These are phyloP conservation scores for Oreochromis aureus DNA, from an alignment of 2,113 vertebrate species.

Conservation along the genomic window DNA sequence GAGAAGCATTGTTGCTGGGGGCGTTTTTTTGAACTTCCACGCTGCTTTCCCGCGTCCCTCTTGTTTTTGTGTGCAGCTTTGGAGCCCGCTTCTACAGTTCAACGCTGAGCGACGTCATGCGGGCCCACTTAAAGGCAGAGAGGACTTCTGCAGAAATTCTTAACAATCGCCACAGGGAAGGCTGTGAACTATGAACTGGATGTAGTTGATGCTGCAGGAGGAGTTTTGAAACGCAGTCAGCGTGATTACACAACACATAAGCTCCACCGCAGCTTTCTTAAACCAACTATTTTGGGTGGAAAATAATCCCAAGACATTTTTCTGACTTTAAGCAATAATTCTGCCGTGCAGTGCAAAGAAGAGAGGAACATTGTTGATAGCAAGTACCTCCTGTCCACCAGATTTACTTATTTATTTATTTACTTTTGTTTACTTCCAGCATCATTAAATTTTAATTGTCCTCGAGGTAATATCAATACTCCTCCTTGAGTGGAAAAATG, in stretches of 20 bases:
- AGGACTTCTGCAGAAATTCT: background rate
- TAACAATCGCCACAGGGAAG: background rate
- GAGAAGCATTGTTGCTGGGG: conserved; percentile 15
- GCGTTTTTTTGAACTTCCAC: background rate
- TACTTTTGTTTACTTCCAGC: background rate
- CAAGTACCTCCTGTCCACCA: background rate
- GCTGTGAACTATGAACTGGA: conserved; percentile 54
- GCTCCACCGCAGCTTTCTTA: background rate
- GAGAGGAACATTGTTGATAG: background rate
- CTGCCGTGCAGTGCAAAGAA: background rate
- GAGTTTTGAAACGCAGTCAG: background rate
- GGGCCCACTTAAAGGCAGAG: background rate
- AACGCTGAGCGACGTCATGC: background rate
- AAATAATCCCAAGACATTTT: background rate
- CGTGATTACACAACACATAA: background rate
- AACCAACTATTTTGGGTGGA: background rate
- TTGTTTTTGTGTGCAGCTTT: background rate
- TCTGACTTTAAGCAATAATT: background rate
- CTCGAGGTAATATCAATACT: background rate
- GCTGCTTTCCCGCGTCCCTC: background rate
- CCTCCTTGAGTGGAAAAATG: background rate
- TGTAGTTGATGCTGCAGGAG: conserved; percentile 4
- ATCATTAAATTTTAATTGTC: background rate
- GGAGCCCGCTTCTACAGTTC: fast-evolving
- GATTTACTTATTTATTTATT: background rate